Base-by-base conservation (phyloP, 2,113 vertebrate genomes). In the Pycnonotus jocosus region DNA sequence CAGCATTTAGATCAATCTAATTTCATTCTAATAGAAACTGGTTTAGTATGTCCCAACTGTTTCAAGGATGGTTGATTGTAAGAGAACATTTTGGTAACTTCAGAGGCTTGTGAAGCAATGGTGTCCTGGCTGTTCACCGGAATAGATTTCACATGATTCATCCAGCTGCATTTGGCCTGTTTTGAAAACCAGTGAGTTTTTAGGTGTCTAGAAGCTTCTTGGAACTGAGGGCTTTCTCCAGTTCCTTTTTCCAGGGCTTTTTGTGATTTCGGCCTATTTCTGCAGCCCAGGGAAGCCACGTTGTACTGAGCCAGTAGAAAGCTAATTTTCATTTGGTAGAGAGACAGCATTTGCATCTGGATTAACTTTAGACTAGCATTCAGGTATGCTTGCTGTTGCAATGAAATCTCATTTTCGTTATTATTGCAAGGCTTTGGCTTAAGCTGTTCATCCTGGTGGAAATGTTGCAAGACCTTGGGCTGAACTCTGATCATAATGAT, bases 391-490 rank as follows among this genome's bases (percentile, higher is more conserved):
- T 69, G 45, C 73, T 95, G 48, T 74, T 92, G 95, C 91, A 95
- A 42, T 95, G 76, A 95, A 92, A 80, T 90, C 92, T 94, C 93
- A n/a, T 95, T 89, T 89, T 79, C 58, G 0, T 89, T 91, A 68
- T 95, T 95, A 76, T 74, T 95, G 53, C 83, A 91, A 93, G 91
- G 10, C 66, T 72, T 95, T 96, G 96, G 90, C 94, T 90, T 44
- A 16, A 86, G 42, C 70, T 33, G 7, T 72, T 92, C 50, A n/a
- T 81, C 91, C 66, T 94, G 89, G 78, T 95, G 90, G 93, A 95
- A 95, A 91, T 66, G 86, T 92, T 96, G 74, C 93, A 93, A 95
- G 94, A 96, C 94, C 95, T 97, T 54, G 81, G 94, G 94, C 87
- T 97, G 96, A 97, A 94, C 94, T 94, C 78, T 80, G 64, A 11